Evolutionary conservation across 2,888 invertebrate species (phyloP), one percentile per base, ranked within the genome.

Genomic region (Frankliniella fusca): DNA sequence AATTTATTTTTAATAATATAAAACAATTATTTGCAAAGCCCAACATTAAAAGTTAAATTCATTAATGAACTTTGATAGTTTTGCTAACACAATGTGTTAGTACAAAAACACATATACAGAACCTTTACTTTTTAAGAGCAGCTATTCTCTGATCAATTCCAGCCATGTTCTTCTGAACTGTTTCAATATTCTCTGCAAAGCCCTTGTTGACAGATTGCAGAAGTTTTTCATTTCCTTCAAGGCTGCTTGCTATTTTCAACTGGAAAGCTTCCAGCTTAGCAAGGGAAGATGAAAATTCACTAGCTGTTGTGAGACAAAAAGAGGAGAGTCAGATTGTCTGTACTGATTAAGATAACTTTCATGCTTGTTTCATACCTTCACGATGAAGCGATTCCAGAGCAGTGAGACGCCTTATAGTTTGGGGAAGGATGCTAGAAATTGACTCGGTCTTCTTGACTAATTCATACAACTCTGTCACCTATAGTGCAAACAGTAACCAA

Each of bases 301-400:
- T 93, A 83, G 97, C 97, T 97, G 89, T n/a, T 89, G 89, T 80
- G 82, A 83, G 84, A 82, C 80, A 80, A 82, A 50, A 70, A 82
- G n/a, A n/a, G 83, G 20, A 80, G 49, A n/a, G 70, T 76, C 50
- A 27, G 27, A 83, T 80, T 23, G 28, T 82, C 20, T 81, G 76
- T 82, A 81, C 76, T 48, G 81, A 83, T 81, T 83, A 38, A 70
- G 76, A 28, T 50, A 50, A 54, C 15, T 81, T 81, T 50, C 20
- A 82, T 80, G 54, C 76, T 65, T 79, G 28, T 70, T 82, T 82
- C 84, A 87, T 88, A 96, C 97, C 97, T 92, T 97, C 96, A 88
- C 94, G 94, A 87, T 98, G 98, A 10, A 98, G 89, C 5, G 93
- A 92, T 88, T 96, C 95, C 7, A 98, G 89, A 1, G 97, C 94